A percentile compares a stretch with the other conserved stretches of the same genome.
These are phyloP conservation scores for Xiphophorus couchianus DNA, from an alignment of 2,113 vertebrate genomes.

Conservation along the genomic window DNA sequence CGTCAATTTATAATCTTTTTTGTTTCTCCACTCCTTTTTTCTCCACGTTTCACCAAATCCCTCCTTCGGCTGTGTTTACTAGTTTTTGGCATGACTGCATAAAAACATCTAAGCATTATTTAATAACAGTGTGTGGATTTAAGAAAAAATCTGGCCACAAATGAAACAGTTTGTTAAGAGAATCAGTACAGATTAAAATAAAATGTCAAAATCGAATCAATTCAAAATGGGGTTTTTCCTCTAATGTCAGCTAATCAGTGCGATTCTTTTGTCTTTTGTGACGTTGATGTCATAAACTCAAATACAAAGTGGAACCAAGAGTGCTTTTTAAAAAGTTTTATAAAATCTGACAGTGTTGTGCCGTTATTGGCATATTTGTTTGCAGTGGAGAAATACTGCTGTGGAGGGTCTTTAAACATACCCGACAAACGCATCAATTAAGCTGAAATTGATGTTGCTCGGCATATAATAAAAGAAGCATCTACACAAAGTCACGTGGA, in stretches of 20 bases:
- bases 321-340: neutral
- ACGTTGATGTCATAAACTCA: too few relatives aligned
- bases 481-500: constrained; percentile 19
- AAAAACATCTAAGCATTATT: neutral
- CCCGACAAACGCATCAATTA: constrained; percentile 1
- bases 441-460: neutral
- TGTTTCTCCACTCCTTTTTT: too few relatives aligned
- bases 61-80: neutral
- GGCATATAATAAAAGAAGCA: constrained; percentile 14
- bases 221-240: too few relatives aligned
- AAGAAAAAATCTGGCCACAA: neutral
- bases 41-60: too few relatives aligned
- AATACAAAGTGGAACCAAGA: too few relatives aligned
- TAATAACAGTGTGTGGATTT: neutral
- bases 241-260: too few relatives aligned
- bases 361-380: neutral
- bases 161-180: neutral
- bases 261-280: too few relatives aligned
- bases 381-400: neutral
- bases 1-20: too few relatives aligned
- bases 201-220: too few relatives aligned
- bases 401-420: constrained; percentile 6
- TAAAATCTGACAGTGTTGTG: too few relatives aligned
- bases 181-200: neutral
- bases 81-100: neutral